A percentile compares a stretch with the other conserved stretches of the same genome.
phyloP scores from a whole-genome alignment of 2,797 vertebrate genomes.

The Rhynchotus rufescens region DNA sequence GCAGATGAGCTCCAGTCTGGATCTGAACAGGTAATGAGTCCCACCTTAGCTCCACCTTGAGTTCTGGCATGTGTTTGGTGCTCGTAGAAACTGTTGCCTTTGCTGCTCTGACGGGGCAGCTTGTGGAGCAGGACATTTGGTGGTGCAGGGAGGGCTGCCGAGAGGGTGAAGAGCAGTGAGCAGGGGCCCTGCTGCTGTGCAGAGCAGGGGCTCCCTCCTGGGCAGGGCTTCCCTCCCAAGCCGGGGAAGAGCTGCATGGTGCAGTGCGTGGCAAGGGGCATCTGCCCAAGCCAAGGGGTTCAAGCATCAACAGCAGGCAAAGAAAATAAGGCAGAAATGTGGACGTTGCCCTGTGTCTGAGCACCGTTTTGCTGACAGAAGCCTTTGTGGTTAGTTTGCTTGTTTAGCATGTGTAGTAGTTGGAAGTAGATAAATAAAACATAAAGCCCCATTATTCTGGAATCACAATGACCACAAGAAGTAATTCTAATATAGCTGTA shows the following conservation, averaged over 20 bases:
- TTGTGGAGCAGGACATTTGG: not conserved
- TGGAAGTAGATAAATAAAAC: conserved; percentile 2
- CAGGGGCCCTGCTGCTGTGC: fast-evolving
- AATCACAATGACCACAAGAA: not conserved
- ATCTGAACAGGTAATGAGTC: not conserved
- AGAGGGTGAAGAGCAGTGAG: fast-evolving
- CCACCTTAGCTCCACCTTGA: not conserved
- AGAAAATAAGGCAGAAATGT: not conserved
- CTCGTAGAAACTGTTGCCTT: not conserved
- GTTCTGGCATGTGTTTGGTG: not conserved
- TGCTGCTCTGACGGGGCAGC: not conserved
- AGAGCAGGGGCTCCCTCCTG: not conserved
- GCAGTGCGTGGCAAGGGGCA: not conserved
- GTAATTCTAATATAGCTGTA: not conserved
- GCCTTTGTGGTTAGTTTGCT: not conserved
- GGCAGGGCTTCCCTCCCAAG: not conserved
- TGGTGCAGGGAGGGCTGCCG: not conserved
- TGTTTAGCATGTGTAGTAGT: not conserved
- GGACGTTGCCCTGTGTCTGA: not conserved
- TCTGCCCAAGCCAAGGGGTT: not conserved
- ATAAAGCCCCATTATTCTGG: not conserved
- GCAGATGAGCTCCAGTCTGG: not conserved
- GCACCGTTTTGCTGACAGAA: not conserved
- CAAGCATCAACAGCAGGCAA: fast-evolving
- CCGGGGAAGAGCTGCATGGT: not conserved